Conservation (phyloP, 2,888 invertebrate species). For the Muscina levida region DNA sequence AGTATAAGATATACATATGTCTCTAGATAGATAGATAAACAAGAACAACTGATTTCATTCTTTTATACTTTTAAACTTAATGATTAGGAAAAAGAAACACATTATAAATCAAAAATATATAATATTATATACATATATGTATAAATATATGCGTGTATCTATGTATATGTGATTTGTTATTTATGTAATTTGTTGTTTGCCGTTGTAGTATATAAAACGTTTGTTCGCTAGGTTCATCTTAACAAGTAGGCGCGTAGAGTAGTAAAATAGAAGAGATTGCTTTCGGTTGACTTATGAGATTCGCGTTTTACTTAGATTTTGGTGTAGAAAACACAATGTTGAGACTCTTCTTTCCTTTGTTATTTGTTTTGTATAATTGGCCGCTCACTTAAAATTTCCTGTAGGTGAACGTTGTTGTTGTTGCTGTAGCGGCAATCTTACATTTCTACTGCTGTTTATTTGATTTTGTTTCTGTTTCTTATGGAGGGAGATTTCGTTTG, state of each 20-base stretch:
- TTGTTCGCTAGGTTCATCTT: constrained; percentile 52
- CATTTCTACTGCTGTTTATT: neutral
- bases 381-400: constrained; percentile 1
- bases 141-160: too few species aligned
- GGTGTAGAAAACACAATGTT: constrained; percentile 23
- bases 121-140: constrained; percentile 5
- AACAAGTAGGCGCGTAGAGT: neutral
- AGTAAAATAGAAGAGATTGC: constrained; percentile 62
- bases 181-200: too few species aligned
- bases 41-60: constrained; percentile 1
- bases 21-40: constrained; percentile 56
- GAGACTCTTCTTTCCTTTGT: constrained; percentile 59
- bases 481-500: constrained; percentile 29
- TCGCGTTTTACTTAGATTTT: constrained; percentile 34
- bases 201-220: constrained; percentile 27
- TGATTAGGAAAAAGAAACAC: neutral
- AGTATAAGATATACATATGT: constrained; percentile 48
- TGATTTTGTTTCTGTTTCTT: constrained; percentile 24
- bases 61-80: constrained; percentile 32
- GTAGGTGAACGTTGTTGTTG: neutral
- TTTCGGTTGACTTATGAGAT: constrained; percentile 50
- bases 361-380: constrained; percentile 3
- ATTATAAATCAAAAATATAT: neutral
- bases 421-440: constrained; percentile 7
- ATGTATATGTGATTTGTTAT: constrained; percentile 9